Evolutionary conservation across 2,888 invertebrate genomes (phyloP).

Genomic region (Rhagium mordax): DNA sequence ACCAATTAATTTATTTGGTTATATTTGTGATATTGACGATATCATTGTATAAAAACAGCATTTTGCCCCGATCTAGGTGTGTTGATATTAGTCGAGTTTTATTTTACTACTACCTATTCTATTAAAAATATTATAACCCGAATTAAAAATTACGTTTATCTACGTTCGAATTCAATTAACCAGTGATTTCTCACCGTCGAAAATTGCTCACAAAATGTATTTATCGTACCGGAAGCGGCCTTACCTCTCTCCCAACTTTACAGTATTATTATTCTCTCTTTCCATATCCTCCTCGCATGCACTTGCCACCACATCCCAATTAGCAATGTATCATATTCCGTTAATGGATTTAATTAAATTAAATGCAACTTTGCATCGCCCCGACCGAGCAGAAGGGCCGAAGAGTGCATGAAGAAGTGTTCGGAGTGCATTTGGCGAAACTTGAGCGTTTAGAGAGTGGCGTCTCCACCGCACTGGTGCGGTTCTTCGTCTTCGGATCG

Average conservation of each 20-base stretch:
- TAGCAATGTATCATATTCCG: slow-evolving; percentile 23
- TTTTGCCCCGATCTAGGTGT: too few species aligned
- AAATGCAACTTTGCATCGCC: slow-evolving; percentile 26
- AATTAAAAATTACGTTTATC: too few species aligned
- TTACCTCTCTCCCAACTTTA: too few species aligned
- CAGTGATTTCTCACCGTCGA: not conserved
- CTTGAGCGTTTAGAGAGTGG: slow-evolving; percentile 3
- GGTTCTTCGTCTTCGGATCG: slow-evolving; percentile 62
- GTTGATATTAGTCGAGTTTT: too few species aligned
- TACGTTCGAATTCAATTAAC: too few species aligned
- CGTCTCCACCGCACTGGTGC: slow-evolving; percentile 44
- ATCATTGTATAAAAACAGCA: too few species aligned
- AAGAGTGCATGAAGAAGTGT: not conserved
- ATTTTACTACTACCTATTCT: too few species aligned
- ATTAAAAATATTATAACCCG: too few species aligned
- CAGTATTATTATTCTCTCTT: not conserved
- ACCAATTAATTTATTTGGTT: too few species aligned
- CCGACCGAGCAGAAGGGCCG: not conserved
- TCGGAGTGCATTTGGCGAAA: slow-evolving; percentile 12
- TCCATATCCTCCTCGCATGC: not conserved
- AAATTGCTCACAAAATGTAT: not conserved
- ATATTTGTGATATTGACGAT: too few species aligned
- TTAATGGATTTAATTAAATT: slow-evolving; percentile 28
- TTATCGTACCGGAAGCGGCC: not conserved
- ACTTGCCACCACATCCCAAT: not conserved